phyloP scores from a whole-genome alignment of 2,888 invertebrate genomes.

The Himalopsyche anomala region DNA sequence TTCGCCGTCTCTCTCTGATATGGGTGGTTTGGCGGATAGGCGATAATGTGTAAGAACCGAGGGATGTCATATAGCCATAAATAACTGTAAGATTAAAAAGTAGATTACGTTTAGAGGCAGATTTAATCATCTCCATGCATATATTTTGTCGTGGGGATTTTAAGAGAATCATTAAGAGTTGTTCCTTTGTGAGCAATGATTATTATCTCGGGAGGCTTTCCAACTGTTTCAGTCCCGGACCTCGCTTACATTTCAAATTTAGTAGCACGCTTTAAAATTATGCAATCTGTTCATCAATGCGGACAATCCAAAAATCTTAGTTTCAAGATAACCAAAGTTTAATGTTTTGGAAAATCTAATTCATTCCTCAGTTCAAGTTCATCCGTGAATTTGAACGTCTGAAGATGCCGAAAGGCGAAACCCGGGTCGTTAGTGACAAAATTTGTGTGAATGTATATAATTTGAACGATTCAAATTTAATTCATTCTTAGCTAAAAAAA shows the following conservation, averaged over 20 bases:
- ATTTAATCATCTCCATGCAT: slow-evolving; percentile 60
- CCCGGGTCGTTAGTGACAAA: too few relatives aligned
- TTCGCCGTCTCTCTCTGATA: slow-evolving; percentile 59
- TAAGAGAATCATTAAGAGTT: slow-evolving; percentile 59
- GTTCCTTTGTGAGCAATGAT: slow-evolving; percentile 50
- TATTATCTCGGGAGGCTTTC: slow-evolving; percentile 36
- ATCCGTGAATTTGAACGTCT: too few relatives aligned
- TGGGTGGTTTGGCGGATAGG: slow-evolving; percentile 64
- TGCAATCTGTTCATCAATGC: background rate
- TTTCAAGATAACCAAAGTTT: too few relatives aligned
- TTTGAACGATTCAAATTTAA: too few relatives aligned
- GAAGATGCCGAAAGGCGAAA: too few relatives aligned
- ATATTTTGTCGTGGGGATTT: slow-evolving; percentile 46
- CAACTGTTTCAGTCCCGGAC: background rate
- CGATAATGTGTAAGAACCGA: slow-evolving; percentile 63
- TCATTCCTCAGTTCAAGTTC: too few relatives aligned
- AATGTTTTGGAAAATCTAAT: too few relatives aligned
- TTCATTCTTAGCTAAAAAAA: too few relatives aligned
- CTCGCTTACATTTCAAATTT: background rate
- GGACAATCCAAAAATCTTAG: too few relatives aligned
- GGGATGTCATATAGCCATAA: slow-evolving; percentile 64
- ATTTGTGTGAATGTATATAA: too few relatives aligned
- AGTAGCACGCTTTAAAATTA: too few relatives aligned
- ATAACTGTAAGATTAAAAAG: slow-evolving; percentile 64
- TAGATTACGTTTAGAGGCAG: slow-evolving; percentile 58